These are phyloP conservation scores for Pangasius mekongensis DNA, from an alignment of 2,797 vertebrate genomes.

Conservation along the genomic window DNA sequence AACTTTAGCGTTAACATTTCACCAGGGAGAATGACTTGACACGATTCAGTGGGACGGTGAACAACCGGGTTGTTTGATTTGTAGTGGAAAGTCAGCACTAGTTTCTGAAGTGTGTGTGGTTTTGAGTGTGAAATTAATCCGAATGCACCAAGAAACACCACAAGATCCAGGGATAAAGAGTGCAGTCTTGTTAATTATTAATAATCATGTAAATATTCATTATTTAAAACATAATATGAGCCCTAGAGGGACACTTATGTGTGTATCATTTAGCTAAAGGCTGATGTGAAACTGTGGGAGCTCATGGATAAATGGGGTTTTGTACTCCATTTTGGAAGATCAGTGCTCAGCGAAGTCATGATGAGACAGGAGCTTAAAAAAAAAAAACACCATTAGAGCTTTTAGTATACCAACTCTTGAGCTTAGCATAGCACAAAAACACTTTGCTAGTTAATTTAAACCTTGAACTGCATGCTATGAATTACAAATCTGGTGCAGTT, in stretches of 20 bases:
- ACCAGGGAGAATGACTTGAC: not conserved
- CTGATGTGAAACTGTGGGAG: constrained; percentile 38
- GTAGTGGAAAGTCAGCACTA: not conserved
- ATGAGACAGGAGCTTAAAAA: constrained; percentile 11
- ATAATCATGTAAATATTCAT: constrained; percentile 25
- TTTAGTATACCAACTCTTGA: constrained; percentile 26
- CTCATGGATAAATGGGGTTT: constrained; percentile 54
- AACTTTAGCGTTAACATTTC: not conserved
- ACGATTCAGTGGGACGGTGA: not conserved
- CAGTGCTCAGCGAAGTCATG: constrained; percentile 42
- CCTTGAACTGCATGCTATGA: not conserved
- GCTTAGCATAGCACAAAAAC: not conserved
- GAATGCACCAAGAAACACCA: not conserved
- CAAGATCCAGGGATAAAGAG: not conserved
- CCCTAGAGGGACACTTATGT: not conserved
- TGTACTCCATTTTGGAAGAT: constrained; percentile 32
- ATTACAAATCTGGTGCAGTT: not conserved
- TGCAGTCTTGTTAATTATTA: not conserved
- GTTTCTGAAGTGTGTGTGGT: not conserved
- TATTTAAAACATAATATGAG: constrained; percentile 14
- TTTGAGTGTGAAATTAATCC: not conserved
- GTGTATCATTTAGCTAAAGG: not conserved
- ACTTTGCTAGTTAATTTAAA: not conserved
- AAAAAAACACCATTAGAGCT: constrained; percentile 40
- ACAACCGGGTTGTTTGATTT: not conserved